These are phyloP conservation scores for Arge pagana DNA, from an alignment of 2,888 invertebrate species.

Conservation along the genomic window DNA sequence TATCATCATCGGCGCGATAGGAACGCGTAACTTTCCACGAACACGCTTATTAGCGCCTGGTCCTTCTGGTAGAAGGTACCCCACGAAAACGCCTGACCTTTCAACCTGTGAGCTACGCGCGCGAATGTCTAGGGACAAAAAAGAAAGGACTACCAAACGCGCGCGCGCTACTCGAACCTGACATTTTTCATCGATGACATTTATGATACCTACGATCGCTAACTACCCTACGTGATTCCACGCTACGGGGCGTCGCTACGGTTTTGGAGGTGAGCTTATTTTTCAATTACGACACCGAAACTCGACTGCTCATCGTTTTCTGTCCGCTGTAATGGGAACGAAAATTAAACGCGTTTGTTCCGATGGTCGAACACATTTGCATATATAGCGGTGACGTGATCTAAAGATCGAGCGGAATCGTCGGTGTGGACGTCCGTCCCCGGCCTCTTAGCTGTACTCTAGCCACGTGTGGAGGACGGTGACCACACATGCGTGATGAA, in stretches of 20 bases:
- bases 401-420: slow-evolving; percentile 8
- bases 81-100: slow-evolving; percentile 15
- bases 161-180: slow-evolving; percentile 1
- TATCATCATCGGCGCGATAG: not conserved
- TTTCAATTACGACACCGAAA: no score
- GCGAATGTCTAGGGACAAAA: no score
- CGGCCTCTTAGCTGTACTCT: no score
- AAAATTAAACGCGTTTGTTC: slow-evolving; percentile 14
- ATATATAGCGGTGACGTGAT: slow-evolving; percentile 8
- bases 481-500: no score
- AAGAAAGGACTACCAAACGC: slow-evolving; percentile 18
- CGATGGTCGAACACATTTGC: slow-evolving; percentile 18
- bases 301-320: not conserved
- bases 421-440: no score
- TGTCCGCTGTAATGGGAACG: slow-evolving; percentile 7
- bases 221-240: no score
- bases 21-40: not conserved
- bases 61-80: slow-evolving; percentile 8
- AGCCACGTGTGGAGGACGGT: no score
- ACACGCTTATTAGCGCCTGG: not conserved
- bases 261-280: no score
- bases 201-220: slow-evolving; percentile 15
- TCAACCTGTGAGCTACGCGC: slow-evolving; percentile 3
- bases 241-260: slow-evolving; percentile 16
- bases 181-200: slow-evolving; percentile 23